phyloP scores from a whole-genome alignment of 2,888 invertebrate genomes.

The Lasioglossum villosulum region DNA sequence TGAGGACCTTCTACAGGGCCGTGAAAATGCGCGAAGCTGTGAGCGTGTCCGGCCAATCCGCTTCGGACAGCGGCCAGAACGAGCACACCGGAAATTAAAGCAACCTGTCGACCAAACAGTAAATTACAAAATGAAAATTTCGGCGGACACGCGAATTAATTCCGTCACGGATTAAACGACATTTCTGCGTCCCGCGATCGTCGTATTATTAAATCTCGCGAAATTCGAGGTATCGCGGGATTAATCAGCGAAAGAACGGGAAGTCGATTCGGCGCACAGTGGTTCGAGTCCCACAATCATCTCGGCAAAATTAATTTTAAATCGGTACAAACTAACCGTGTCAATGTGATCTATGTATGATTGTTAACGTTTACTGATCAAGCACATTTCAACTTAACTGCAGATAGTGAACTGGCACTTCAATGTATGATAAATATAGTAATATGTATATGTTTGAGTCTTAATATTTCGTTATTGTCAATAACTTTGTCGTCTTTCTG shows the following conservation, averaged over 20 bases:
- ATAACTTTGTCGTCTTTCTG: no score
- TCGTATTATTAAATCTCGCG: not conserved
- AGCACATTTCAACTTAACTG: no score
- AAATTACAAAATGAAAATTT: constrained; percentile 6
- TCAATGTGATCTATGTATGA: not conserved
- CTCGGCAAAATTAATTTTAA: not conserved
- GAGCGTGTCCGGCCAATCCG: constrained; percentile 80
- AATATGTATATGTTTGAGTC: no score
- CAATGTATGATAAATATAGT: no score
- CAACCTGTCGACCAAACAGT: constrained; percentile 64
- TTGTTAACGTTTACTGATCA: no score
- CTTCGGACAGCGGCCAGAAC: constrained; percentile 72
- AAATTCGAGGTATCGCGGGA: not conserved
- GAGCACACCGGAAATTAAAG: constrained; percentile 72
- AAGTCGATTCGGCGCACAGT: not conserved
- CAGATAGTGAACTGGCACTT: no score
- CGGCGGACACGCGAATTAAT: constrained; percentile 1
- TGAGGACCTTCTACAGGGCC: constrained; percentile 81
- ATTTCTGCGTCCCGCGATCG: not conserved
- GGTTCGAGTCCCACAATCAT: not conserved
- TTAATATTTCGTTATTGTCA: no score
- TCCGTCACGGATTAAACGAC: not conserved
- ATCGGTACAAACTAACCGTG: not conserved
- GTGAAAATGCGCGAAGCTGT: constrained; percentile 81
- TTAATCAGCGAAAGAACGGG: not conserved